A percentile compares a stretch with the other conserved stretches of the same genome.
Evolutionary conservation across 2,113 vertebrate genomes (phyloP).

Genomic region (Scophthalmus maximus): DNA sequence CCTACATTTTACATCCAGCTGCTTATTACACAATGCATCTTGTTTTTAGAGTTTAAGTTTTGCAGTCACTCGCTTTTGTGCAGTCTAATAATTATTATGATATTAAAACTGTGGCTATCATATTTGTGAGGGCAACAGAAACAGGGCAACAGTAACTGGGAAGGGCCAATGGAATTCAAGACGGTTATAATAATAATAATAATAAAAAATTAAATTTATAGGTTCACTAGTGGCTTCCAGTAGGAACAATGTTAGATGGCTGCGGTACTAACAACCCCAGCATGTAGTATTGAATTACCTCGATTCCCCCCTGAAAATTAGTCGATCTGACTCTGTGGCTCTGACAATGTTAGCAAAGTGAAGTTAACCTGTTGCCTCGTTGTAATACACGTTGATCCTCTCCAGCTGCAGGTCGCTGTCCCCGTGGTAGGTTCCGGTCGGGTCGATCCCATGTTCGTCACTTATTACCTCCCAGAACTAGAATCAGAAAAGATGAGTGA

Average conservation of each 20-base stretch:
- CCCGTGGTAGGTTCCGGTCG: conserved; percentile 64
- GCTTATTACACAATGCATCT: too few relatives aligned
- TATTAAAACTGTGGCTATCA: too few relatives aligned
- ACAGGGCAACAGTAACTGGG: conserved; percentile 46
- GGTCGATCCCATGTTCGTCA: conserved; percentile 74
- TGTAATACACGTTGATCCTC: conserved; percentile 72
- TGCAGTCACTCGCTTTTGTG: background rate
- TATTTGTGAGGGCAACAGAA: too few relatives aligned
- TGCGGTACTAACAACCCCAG: background rate
- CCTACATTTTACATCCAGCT: too few relatives aligned
- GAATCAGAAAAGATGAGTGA: background rate
- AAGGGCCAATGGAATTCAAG: background rate
- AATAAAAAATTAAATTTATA: too few relatives aligned
- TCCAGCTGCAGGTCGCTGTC: conserved; percentile 74
- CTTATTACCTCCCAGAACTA: conserved; percentile 77
- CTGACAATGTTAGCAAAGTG: background rate
- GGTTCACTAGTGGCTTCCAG: background rate
- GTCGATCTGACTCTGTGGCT: background rate
- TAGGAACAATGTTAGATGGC: conserved; percentile 11
- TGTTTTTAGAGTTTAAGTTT: too few relatives aligned
- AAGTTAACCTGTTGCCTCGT: conserved; percentile 64
- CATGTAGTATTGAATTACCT: conserved; percentile 19
- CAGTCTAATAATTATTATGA: too few relatives aligned
- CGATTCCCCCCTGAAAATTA: background rate
- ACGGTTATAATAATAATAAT: too few relatives aligned